These are phyloP conservation scores for Ormyrus labotus DNA, from an alignment of 2,888 invertebrate species.

Conservation along the genomic window DNA sequence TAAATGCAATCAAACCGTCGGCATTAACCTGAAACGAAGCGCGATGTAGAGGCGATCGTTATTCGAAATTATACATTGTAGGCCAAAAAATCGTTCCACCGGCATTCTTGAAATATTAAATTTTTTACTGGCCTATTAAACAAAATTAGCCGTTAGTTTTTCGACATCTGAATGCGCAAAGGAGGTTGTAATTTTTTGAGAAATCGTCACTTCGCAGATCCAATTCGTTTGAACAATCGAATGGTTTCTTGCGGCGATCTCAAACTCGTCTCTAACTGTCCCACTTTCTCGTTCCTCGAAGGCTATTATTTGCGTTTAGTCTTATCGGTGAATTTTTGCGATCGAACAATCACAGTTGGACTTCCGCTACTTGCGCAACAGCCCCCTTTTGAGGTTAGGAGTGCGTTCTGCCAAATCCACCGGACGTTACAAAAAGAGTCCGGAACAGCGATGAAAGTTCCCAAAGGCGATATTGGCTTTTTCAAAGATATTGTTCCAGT, in stretches of 20 bases:
- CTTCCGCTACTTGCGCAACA: slow-evolving; percentile 14
- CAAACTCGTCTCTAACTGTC: slow-evolving; percentile 11
- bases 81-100: too few relatives aligned
- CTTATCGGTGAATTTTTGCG: slow-evolving; percentile 26
- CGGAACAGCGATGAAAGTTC: too few relatives aligned
- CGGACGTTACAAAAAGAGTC: too few relatives aligned
- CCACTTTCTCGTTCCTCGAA: slow-evolving; percentile 30
- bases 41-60: neutral
- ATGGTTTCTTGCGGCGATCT: slow-evolving; percentile 1
- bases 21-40: neutral
- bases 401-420: neutral
- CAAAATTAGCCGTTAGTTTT: too few relatives aligned
- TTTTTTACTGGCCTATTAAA: too few relatives aligned
- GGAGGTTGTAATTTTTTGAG: too few relatives aligned
- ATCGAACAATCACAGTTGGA: slow-evolving; percentile 19
- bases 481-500: neutral
- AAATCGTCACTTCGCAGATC: neutral
- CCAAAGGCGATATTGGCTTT: neutral
- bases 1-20: neutral
- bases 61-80: too few relatives aligned
- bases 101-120: too few relatives aligned
- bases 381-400: slow-evolving; percentile 38
- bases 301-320: slow-evolving; percentile 27
- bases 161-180: too few relatives aligned
- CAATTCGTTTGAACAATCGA: neutral